Conservation (phyloP, 2,888 invertebrate species). For the Eutolmus rufibarbis region DNA sequence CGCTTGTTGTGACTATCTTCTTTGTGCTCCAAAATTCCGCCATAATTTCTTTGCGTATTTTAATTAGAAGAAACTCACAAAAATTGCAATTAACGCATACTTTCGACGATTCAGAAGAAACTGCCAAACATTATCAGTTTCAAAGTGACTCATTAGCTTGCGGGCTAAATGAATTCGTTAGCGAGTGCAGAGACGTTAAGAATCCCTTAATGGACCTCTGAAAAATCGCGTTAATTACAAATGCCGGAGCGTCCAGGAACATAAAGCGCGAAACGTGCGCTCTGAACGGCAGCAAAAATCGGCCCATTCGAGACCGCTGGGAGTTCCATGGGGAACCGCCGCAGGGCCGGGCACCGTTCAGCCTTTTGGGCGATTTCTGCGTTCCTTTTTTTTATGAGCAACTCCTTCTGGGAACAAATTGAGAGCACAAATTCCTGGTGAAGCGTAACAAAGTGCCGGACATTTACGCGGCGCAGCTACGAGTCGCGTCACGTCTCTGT, state of each 20-base stretch:
- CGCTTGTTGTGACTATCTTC: no score
- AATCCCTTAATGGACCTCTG: background rate
- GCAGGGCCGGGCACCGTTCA: background rate
- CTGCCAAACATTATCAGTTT: background rate
- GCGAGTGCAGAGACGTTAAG: background rate
- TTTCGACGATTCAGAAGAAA: background rate
- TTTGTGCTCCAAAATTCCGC: no score
- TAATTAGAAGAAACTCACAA: background rate
- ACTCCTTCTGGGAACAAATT: background rate
- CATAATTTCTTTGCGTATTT: background rate
- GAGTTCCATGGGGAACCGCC: background rate
- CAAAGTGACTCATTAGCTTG: background rate
- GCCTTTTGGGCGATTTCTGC: background rate
- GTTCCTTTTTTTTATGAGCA: background rate
- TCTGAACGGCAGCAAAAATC: background rate
- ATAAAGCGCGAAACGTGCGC: background rate
- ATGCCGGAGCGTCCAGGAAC: background rate
- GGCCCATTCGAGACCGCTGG: background rate
- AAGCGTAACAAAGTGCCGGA: constrained; percentile 17
- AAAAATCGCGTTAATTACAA: constrained; percentile 16
- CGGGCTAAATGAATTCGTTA: background rate
- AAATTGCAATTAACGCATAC: background rate
- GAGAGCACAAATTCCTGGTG: background rate
- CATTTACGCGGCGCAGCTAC: background rate
- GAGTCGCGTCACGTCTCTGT: background rate